Evolutionary conservation across 1,140 invertebrate genomes (phyloP).

Genomic region (Himalopsyche phryganea): DNA sequence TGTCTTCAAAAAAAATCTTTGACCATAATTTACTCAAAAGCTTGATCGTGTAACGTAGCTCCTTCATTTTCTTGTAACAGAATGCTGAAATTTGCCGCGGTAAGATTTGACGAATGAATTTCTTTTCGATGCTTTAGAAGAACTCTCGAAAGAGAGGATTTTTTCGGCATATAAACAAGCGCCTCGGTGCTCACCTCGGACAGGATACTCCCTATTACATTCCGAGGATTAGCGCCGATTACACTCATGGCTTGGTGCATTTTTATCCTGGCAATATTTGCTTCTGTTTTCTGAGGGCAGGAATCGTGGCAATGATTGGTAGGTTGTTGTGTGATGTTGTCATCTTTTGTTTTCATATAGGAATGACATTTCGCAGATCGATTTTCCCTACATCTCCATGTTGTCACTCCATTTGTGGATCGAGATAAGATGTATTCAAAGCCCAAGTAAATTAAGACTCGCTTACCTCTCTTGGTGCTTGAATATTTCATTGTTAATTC

Average conservation of each 20-base stretch:
- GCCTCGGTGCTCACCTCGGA: no score
- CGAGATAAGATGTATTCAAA: slow-evolving; percentile 18
- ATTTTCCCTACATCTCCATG: slow-evolving; percentile 20
- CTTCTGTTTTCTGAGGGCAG: background rate
- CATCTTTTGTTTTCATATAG: slow-evolving; percentile 14
- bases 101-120: no score
- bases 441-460: slow-evolving; percentile 13
- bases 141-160: no score
- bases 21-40: no score
- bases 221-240: background rate
- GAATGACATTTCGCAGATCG: slow-evolving; percentile 18
- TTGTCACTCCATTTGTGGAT: slow-evolving; percentile 11
- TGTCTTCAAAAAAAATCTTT: no score
- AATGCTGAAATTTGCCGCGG: no score
- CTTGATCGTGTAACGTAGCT: no score
- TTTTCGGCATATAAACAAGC: no score
- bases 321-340: slow-evolving; percentile 4
- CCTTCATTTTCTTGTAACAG: no score
- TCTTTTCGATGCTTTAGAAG: no score
- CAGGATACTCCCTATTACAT: background rate
- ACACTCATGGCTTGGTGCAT: background rate
- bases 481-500: slow-evolving; percentile 1
- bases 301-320: slow-evolving; percentile 17
- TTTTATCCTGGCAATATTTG: background rate
- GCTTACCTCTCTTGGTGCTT: slow-evolving; percentile 7